phyloP scores from a whole-genome alignment of 1,140 invertebrate species.

The Steinernema khuongi region DNA sequence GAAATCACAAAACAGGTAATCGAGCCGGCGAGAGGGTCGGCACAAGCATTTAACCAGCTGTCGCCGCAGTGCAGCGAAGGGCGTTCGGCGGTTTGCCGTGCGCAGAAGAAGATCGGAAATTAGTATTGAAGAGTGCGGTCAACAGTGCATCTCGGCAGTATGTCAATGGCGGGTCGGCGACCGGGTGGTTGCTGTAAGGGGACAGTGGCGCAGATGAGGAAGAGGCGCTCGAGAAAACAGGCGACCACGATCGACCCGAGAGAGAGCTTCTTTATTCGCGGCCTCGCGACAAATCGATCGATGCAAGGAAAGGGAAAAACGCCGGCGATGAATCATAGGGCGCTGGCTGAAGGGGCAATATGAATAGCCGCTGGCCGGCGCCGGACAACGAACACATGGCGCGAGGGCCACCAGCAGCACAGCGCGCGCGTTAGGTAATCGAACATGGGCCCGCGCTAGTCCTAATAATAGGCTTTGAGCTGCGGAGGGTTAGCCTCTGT shows the following conservation, averaged over 20 bases:
- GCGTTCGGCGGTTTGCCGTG: not conserved
- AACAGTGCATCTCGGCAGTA: not conserved
- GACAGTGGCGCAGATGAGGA: not conserved
- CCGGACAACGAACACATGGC: not conserved
- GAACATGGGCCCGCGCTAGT: not conserved
- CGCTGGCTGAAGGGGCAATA: not conserved
- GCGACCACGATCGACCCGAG: not conserved
- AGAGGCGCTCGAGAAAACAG: not conserved
- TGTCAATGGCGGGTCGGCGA: not conserved
- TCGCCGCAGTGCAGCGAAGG: not conserved
- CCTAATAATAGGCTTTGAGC: conserved; percentile 8
- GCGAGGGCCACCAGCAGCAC: not conserved
- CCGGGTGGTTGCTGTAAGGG: conserved; percentile 5
- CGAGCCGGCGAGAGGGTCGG: not conserved
- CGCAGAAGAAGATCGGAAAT: not conserved
- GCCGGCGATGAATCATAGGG: conserved; percentile 4
- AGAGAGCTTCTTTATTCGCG: not conserved
- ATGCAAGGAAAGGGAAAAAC: conserved; percentile 10
- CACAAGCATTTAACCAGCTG: not conserved
- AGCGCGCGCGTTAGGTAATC: conserved; percentile 2
- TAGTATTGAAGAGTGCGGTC: not conserved
- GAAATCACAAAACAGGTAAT: conserved; percentile 9
- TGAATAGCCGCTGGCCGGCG: conserved; percentile 5
- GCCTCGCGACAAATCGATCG: conserved; percentile 14
- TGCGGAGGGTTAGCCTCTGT: not conserved